Conservation (phyloP, 92 coral and sea anemone species). For the Epizoanthus ramosus region DNA sequence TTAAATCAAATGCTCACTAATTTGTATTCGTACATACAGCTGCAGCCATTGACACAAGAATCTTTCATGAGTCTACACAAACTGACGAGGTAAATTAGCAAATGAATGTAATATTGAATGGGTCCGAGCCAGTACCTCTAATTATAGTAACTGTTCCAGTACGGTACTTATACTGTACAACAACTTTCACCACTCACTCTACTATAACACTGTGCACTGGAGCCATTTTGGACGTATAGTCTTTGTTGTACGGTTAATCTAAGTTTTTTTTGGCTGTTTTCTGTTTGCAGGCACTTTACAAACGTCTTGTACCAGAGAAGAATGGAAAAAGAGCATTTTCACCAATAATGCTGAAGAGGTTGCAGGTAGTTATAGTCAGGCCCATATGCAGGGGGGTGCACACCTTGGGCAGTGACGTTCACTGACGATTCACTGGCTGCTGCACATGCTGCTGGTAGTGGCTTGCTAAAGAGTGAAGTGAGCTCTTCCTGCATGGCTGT, state of each 20-base stretch:
- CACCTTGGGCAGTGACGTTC: no score
- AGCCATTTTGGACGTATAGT: background rate
- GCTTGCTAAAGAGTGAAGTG: no score
- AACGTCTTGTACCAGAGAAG: constrained; percentile 87
- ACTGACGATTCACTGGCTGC: no score
- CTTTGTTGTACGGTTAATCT: background rate
- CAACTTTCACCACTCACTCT: no score
- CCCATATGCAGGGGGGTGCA: no score
- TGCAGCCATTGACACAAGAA: constrained; percentile 97
- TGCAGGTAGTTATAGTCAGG: constrained; percentile 64
- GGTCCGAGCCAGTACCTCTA: background rate
- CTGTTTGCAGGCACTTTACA: constrained; percentile 78
- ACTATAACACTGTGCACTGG: no score
- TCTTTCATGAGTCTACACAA: constrained; percentile 92
- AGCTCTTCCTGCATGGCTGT: no score
- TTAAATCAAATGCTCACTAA: background rate
- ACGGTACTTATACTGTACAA: no score
- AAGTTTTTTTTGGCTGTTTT: background rate
- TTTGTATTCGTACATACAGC: constrained; percentile 50
- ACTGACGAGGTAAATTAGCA: constrained; percentile 70
- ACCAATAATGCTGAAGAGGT: constrained; percentile 79
- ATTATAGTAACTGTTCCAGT: background rate
- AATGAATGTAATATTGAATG: no score
- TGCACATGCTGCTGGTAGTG: no score
- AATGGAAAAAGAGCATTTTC: constrained; percentile 85